Percentiles rank a stretch among this genome's conserved stretches.
Conservation (phyloP, 2,797 vertebrate species). For the Saguinus oedipus region DNA sequence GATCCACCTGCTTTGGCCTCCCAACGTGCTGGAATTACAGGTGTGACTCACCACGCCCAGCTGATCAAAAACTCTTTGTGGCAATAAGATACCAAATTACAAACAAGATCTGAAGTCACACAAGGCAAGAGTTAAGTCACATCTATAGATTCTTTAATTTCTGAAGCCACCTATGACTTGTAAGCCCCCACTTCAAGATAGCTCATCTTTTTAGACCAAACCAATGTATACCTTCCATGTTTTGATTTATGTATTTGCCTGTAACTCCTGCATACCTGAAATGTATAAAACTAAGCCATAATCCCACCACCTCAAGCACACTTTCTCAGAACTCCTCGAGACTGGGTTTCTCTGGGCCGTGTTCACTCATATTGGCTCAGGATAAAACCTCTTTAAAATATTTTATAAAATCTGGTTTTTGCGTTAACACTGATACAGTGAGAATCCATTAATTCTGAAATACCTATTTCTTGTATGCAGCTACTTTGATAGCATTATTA, state of each 20-base stretch:
- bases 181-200: neutral
- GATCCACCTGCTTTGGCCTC: neutral
- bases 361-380: neutral
- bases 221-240: neutral
- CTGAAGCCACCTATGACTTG: neutral
- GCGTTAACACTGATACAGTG: neutral
- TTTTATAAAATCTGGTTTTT: neutral
- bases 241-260: neutral
- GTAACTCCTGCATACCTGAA: neutral
- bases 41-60: neutral
- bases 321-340: neutral
- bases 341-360: neutral
- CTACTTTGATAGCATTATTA: neutral
- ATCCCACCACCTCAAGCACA: neutral
- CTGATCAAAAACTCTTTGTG: neutral
- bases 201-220: neutral
- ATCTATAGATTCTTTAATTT: neutral
- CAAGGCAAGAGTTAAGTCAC: neutral
- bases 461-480: neutral
- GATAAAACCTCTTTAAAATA: neutral
- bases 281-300: neutral
- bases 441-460: slow-evolving; percentile 45
- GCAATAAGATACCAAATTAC: neutral
- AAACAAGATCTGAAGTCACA: neutral
- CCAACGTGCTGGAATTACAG: neutral